A percentile compares a stretch with the other conserved stretches of the same genome.
Evolutionary conservation across 1,140 invertebrate genomes (phyloP).

Genomic region (Cherax destructor): DNA sequence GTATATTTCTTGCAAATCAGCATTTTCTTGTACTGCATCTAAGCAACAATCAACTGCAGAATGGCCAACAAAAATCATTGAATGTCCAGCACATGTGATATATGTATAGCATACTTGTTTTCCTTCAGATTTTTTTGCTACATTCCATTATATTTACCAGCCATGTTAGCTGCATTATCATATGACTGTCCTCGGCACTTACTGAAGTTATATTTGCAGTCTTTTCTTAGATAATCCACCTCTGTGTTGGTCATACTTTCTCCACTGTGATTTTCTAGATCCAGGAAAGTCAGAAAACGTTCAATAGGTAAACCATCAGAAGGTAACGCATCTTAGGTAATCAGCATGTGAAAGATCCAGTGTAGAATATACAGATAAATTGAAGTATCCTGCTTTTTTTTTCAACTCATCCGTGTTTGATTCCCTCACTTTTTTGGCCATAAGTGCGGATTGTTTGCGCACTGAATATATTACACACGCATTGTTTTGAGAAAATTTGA

Average conservation of each 20-base stretch:
- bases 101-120: conserved; percentile 6
- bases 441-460: neutral
- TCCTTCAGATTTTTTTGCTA: neutral
- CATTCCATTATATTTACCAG: conserved; percentile 17
- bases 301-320: no score
- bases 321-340: neutral
- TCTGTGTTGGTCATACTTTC: conserved; percentile 1
- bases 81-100: conserved; percentile 2
- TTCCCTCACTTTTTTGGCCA: conserved; percentile 7
- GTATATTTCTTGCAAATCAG: neutral
- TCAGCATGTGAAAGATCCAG: conserved; percentile 7
- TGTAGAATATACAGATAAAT: conserved; percentile 16
- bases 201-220: conserved; percentile 7
- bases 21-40: neutral
- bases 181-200: conserved; percentile 30
- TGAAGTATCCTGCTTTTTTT: conserved; percentile 7
- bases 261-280: neutral
- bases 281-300: neutral
- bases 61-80: neutral
- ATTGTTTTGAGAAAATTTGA: no score
- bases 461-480: neutral
- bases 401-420: no score
- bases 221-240: conserved; percentile 10
- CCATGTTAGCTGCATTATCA: conserved; percentile 20
- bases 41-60: conserved; percentile 11